Percentiles rank a stretch among this genome's conserved stretches.
Conservation (phyloP, 2,888 invertebrate genomes). For the Eupithecia subfuscata region DNA sequence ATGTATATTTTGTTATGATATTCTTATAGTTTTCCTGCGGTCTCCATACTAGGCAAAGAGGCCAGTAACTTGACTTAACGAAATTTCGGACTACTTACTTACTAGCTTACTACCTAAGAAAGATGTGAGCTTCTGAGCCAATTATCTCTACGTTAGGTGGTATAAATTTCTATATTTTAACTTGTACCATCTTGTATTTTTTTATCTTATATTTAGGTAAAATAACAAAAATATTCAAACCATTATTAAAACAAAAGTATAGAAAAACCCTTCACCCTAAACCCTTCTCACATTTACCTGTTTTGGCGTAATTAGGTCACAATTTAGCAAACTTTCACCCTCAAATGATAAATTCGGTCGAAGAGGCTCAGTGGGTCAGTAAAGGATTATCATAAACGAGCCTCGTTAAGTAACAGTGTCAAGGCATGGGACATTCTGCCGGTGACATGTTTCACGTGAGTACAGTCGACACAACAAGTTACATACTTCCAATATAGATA, state of each 20-base stretch:
- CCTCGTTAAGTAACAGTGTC: slow-evolving; percentile 23
- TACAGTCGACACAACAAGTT: not conserved
- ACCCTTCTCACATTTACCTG: not conserved
- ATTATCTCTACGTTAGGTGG: not conserved
- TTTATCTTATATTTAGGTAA: not conserved
- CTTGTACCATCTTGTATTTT: too few species aligned
- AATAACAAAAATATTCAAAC: not conserved
- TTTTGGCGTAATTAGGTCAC: slow-evolving; percentile 4
- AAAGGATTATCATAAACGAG: slow-evolving; percentile 32
- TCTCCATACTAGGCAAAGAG: too few species aligned
- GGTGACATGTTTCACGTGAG: slow-evolving; percentile 7
- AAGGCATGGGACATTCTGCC: slow-evolving; percentile 25
- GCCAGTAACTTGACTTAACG: too few species aligned
- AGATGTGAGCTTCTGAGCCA: not conserved
- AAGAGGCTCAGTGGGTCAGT: slow-evolving; percentile 19
- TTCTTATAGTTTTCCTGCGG: too few species aligned
- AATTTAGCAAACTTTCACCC: slow-evolving; percentile 2
- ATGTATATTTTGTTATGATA: too few species aligned
- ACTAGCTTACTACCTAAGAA: not conserved
- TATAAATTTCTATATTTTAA: not conserved
- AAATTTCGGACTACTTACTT: too few species aligned
- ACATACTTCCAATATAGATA: not conserved
- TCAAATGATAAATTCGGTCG: not conserved
- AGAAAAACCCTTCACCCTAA: not conserved
- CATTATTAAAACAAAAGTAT: not conserved